phyloP scores from a whole-genome alignment of 2,113 vertebrate species.

The Hydrochoerus hydrochaeris region DNA sequence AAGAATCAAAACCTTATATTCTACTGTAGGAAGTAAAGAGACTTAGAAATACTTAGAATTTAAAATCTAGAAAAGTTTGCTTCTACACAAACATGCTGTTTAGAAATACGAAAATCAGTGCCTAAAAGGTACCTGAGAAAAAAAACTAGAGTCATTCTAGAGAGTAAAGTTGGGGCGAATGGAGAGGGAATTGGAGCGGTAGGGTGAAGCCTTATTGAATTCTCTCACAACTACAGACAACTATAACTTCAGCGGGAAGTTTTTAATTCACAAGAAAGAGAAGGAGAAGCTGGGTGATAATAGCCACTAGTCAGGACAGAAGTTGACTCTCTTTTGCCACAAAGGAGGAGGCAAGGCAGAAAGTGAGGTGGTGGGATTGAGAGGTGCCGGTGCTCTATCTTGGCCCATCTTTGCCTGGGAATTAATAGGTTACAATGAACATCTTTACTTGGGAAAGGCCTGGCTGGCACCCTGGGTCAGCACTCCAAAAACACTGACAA shows the following conservation, averaged over 20 bases:
- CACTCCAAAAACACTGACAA: slow-evolving; percentile 37
- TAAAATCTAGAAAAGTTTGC: background rate
- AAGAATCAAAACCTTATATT: background rate
- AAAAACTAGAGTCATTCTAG: background rate
- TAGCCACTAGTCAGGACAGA: background rate
- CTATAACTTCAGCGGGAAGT: background rate
- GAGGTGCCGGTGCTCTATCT: background rate
- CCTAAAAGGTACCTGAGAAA: background rate
- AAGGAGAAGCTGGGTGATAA: background rate
- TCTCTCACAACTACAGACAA: background rate
- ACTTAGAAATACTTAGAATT: background rate
- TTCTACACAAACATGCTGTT: background rate
- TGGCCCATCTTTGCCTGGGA: background rate
- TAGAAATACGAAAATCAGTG: background rate
- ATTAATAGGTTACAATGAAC: slow-evolving; percentile 64
- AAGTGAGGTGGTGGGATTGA: accelerated
- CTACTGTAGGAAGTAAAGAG: background rate
- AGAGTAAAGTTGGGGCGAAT: background rate
- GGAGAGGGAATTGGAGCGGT: background rate
- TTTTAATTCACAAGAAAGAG: background rate
- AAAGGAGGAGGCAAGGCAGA: background rate
- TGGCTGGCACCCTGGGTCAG: accelerated
- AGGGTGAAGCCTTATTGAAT: background rate
- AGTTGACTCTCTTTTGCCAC: background rate
- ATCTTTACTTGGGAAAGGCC: slow-evolving; percentile 69